phyloP scores from a whole-genome alignment of 2,797 vertebrate genomes.

The Neosalanx taihuensis region DNA sequence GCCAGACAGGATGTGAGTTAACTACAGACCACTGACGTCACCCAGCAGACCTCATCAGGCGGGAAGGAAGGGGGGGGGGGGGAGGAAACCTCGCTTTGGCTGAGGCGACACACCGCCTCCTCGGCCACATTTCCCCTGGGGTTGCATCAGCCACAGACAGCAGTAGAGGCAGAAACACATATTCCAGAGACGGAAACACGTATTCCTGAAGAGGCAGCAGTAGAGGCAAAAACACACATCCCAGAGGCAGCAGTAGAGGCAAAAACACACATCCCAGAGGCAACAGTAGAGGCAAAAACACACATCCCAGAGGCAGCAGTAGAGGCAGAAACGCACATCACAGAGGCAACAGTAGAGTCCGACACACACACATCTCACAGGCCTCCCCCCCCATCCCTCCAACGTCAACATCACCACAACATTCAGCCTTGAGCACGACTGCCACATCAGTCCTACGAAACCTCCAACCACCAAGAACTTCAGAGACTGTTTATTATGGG shows the following conservation, averaged over 20 bases:
- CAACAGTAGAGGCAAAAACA: slow-evolving; percentile 20
- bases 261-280: slow-evolving; percentile 1
- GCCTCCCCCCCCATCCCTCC: too few species aligned
- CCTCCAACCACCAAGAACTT: neutral
- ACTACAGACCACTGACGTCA: slow-evolving; percentile 63
- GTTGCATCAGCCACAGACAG: slow-evolving; percentile 58
- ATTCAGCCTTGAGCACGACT: neutral
- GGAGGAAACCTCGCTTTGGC: slow-evolving; percentile 63
- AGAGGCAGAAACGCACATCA: slow-evolving; percentile 3
- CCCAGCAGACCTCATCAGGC: slow-evolving; percentile 55
- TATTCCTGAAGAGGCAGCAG: slow-evolving; percentile 2
- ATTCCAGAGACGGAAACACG: neutral
- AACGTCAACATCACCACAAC: too few species aligned
- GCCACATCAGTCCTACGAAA: neutral
- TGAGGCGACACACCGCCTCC: slow-evolving; percentile 54
- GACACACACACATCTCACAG: neutral
- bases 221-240: slow-evolving; percentile 16
- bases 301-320: neutral
- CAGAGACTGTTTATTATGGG: slow-evolving; percentile 17
- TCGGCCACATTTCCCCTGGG: slow-evolving; percentile 55
- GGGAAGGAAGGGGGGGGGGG: neutral
- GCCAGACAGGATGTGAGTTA: slow-evolving; percentile 65
- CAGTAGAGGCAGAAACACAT: slow-evolving; percentile 15
- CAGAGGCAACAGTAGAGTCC: slow-evolving; percentile 8
- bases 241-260: neutral